Evolutionary conservation across 2,888 invertebrate genomes (phyloP), one percentile per base, ranked within the genome.

Genomic region (Heliothis peltigera): DNA sequence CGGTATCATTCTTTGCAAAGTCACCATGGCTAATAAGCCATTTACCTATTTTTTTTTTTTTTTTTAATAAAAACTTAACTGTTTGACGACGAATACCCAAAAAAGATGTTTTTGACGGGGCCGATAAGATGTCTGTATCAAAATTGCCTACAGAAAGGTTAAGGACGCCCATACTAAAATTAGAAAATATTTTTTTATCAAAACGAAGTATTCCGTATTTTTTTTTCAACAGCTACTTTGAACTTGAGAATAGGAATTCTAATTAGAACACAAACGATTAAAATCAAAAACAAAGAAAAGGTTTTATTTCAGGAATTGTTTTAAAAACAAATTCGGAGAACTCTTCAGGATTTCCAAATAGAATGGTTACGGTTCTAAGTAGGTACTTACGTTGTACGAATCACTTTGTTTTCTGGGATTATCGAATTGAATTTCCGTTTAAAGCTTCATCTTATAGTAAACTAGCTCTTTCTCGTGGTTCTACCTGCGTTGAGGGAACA

Each of bases 231-330:
- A 49, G 49, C 10, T 42, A 0, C 5, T 46, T 46, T n/a, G 19
- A 15, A 42, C 5, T 46, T 15, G 1, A 46, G 25, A 52, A 15
- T 25, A 46, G 17, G 19, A 19, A 46, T 64, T 64, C 4, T 18
- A 46, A 52, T 25, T 25, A 62, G 4, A n/a, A 28, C 42, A 49
- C 44, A 51, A 63, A 28, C 48, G 46, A 42, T 32, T 15, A 47
- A 47, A 47, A 46, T 17, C 18, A 43, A 52, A 61, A 35, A 21
- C 51, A 44, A 55, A n/a, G 32, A 39, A 52, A 63, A 46, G 39
- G 39, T 48, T 51, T 57, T 48, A n/a, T 32, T 61, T 8, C 32
- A 39, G n/a, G 15, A 22, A 68, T 61, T 49, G 25, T 61, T 49
- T 18, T 21, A 18, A 43, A n/a, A 46, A 52, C 25, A 56, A 22